A percentile compares a stretch with the other conserved stretches of the same genome.
Conservation (phyloP, 2,113 vertebrate species). For the Bostrychus sinensis region DNA sequence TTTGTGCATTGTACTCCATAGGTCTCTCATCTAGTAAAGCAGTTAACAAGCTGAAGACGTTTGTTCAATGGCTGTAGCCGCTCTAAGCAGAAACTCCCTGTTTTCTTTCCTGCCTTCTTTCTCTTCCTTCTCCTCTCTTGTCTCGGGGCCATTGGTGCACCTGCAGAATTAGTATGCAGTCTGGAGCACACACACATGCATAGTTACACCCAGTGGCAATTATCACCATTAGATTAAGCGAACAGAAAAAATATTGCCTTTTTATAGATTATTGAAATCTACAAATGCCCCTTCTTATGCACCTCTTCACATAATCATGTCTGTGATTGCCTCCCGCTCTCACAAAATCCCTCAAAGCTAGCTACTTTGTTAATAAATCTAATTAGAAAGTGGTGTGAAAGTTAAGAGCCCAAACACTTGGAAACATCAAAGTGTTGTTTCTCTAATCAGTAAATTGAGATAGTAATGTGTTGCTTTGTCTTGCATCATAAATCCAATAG, state of each 20-base stretch:
- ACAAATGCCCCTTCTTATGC: slow-evolving; percentile 4
- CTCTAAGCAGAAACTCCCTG: slow-evolving; percentile 8
- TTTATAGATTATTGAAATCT: slow-evolving; percentile 44
- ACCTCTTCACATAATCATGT: background rate
- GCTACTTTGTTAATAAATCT: slow-evolving; percentile 53
- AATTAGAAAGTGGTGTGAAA: slow-evolving; percentile 46
- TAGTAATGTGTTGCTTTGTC: slow-evolving; percentile 53
- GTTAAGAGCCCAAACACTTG: slow-evolving; percentile 34
- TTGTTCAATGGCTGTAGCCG: slow-evolving; percentile 31
- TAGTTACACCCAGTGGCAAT: slow-evolving; percentile 57
- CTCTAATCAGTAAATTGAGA: slow-evolving; percentile 30
- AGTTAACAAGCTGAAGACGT: slow-evolving; percentile 30
- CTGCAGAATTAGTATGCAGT: slow-evolving; percentile 73
- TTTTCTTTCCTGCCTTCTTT: background rate
- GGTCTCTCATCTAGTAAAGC: slow-evolving; percentile 31
- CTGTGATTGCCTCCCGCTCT: slow-evolving; percentile 5
- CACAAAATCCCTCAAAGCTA: slow-evolving; percentile 34
- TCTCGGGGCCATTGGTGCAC: slow-evolving; percentile 42
- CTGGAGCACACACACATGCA: slow-evolving; percentile 44
- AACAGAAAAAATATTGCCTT: slow-evolving; percentile 55
- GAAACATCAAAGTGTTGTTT: slow-evolving; percentile 53
- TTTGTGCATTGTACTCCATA: slow-evolving; percentile 25
- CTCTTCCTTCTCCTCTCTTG: background rate
- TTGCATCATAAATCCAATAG: slow-evolving; percentile 43
- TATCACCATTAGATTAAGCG: slow-evolving; percentile 61